Evolutionary conservation across 2,113 vertebrate species (phyloP), one percentile per base, ranked within the genome.

Genomic region (Pelusios castaneus): DNA sequence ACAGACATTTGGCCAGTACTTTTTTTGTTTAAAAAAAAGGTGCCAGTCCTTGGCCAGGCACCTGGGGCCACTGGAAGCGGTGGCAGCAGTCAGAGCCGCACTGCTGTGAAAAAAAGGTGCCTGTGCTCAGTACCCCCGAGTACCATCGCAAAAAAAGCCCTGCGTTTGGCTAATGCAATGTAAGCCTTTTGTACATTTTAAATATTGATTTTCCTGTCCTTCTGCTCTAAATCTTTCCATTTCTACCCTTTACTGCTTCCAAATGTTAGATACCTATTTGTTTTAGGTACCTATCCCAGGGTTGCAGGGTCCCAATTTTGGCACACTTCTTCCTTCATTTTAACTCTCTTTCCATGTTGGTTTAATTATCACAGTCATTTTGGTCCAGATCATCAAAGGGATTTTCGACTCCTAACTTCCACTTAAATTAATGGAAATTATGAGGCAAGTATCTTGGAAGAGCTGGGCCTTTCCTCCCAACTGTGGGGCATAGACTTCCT

Each of bases 261-360:
- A 92, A 63, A 94, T 87, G 85, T 52, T 16, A 89, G 89, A 93
- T 89, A 73, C 88, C 95, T 94, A 91, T 84, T 75, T 76, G 41
- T 14, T 43, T 25, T 27, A 43, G 22, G 41, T 82, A 92, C 93
- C 95, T 96, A 91, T 93, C 84, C 80, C 92, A 51, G 92, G 93
- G 27, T 82, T 16, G n/a, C 79, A 90, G 91, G 88, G 97, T 97
- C 93, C 89, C 49, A 84, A 87, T 6, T 67, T 85, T 91, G 89
- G 85, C 89, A 91, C 7, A 51, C 73, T 93, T 93, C 86, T 90
- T 82, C 51, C 84, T 93, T 95, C 19, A 3, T 51, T 90, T 95
- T 94, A 82, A 31, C 87, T 31, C 0, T 0, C 10, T 87, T 88
- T 38, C 58, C 89, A 94, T 94, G 94, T 97, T 96, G 93, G 93